These are phyloP conservation scores for Vombatus ursinus DNA, from an alignment of 2,113 vertebrate species.

Conservation along the genomic window DNA sequence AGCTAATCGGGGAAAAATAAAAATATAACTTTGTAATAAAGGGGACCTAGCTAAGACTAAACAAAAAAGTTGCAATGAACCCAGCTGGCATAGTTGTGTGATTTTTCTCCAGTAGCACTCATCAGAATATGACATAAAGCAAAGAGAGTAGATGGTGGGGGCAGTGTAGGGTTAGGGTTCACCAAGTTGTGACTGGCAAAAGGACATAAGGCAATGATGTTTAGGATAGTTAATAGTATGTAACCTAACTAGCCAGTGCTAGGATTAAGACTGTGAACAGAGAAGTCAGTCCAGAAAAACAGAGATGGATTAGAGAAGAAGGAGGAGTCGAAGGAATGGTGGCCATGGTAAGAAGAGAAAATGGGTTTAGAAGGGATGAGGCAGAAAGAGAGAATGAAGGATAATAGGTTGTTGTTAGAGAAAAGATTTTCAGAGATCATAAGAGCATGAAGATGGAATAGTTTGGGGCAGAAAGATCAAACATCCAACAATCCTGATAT, in stretches of 20 bases:
- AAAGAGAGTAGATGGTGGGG: neutral
- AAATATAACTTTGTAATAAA: neutral
- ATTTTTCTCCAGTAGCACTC: neutral
- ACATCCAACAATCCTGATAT: no score
- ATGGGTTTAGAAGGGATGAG: neutral
- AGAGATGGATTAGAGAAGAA: neutral
- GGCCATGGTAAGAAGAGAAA: neutral
- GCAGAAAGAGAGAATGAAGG: neutral
- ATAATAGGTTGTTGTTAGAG: constrained; percentile 1
- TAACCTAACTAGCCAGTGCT: neutral
- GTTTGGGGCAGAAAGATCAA: no score
- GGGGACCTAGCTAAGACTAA: neutral
- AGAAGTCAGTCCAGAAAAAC: no score
- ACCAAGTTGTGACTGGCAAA: neutral
- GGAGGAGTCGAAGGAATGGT: neutral
- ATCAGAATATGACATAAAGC: neutral
- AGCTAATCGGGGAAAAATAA: neutral
- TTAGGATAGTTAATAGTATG: no score
- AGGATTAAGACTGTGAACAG: neutral
- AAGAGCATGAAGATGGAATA: no score
- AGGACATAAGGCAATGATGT: neutral
- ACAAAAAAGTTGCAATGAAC: neutral
- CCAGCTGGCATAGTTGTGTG: neutral
- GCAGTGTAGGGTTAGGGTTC: neutral
- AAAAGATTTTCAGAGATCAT: no score